Base-by-base conservation (phyloP, 2,888 invertebrate genomes). In the Meiosimyza platycephala region DNA sequence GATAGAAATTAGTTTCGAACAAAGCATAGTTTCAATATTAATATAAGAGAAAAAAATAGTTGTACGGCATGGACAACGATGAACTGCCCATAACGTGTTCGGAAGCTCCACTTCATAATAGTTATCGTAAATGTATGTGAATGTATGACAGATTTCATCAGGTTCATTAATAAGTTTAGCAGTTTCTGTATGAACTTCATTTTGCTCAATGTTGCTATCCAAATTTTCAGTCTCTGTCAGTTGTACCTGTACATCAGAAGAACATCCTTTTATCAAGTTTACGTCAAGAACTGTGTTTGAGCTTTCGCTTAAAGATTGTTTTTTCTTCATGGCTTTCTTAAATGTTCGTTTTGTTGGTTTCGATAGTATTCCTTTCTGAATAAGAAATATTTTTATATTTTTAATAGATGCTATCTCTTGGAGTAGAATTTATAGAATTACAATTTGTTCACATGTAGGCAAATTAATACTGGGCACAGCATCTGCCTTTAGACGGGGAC, bases 381-480 rank as follows among this genome's bases (percentile, higher is more conserved):
- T 11, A 59, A 7, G 7, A n/a, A 16, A 11, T 18, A n/a, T n/a
- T 9, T 48, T 59, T 28, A 57, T 6, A 48, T 9, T 59, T 15
- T 57, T 11, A 57, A n/a, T 40, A 40, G 40, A 40, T 9, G 40
- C 40, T 9, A 40, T 40, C 9, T 6, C 6, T 0, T 40, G 7
- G 3, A 16, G 18, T 47, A 2, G 1, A 40, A 18, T 22, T n/a
- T 13, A n/a, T 40, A 55, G 11, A 18, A 54, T 66, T 75, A 78
- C 77, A 40, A 75, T 22, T 16, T 74, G 72, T 18, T 73, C 52
- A 11, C 70, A 65, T 12, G 55, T 76, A 4, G 73, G 68, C 11
- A 84, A 73, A 73, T 82, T 80, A n/a, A 75, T 68, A 13, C 74
- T 76, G 5, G 84, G 84, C 11, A 84, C 65, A 6, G 81, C 82